phyloP scores from a whole-genome alignment of 2,797 vertebrate genomes.

The Gouania willdenowi region DNA sequence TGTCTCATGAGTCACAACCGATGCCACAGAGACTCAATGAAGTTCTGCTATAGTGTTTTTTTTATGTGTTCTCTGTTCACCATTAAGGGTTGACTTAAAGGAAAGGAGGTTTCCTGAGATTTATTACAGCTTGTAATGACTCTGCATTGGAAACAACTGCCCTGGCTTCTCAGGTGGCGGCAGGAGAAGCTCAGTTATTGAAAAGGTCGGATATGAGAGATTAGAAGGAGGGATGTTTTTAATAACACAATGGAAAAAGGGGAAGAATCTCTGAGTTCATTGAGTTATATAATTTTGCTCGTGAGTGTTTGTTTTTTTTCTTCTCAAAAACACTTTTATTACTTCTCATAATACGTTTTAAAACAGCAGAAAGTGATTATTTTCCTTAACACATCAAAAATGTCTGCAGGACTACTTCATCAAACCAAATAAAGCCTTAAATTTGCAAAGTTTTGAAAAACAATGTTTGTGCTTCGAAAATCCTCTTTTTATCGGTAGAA shows the following conservation, averaged over 20 bases:
- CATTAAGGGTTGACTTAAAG: slow-evolving; percentile 24
- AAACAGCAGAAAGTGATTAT: no score
- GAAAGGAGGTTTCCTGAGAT: slow-evolving; percentile 34
- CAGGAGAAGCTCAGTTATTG: slow-evolving; percentile 37
- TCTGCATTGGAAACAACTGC: slow-evolving; percentile 62
- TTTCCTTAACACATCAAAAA: no score
- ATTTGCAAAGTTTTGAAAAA: no score
- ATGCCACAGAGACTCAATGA: slow-evolving; percentile 44
- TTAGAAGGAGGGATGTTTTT: slow-evolving; percentile 62
- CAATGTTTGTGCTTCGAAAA: no score
- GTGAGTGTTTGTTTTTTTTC: no score
- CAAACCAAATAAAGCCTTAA: no score
- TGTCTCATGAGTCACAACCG: slow-evolving; percentile 53
- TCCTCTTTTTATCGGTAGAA: no score
- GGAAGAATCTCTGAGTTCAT: no score
- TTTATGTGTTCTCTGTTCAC: slow-evolving; percentile 2
- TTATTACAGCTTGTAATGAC: slow-evolving; percentile 55
- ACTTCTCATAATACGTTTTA: no score
- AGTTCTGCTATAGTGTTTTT: no score
- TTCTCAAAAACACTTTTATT: neutral
- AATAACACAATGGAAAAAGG: slow-evolving; percentile 57
- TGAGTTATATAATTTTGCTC: no score
- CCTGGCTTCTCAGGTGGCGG: slow-evolving; percentile 42
- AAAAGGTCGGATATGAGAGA: slow-evolving; percentile 62
- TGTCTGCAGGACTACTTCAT: no score